A percentile compares a stretch with the other conserved stretches of the same genome.
Evolutionary conservation across 2,113 vertebrate species (phyloP).

Genomic region (Etia nguti): DNA sequence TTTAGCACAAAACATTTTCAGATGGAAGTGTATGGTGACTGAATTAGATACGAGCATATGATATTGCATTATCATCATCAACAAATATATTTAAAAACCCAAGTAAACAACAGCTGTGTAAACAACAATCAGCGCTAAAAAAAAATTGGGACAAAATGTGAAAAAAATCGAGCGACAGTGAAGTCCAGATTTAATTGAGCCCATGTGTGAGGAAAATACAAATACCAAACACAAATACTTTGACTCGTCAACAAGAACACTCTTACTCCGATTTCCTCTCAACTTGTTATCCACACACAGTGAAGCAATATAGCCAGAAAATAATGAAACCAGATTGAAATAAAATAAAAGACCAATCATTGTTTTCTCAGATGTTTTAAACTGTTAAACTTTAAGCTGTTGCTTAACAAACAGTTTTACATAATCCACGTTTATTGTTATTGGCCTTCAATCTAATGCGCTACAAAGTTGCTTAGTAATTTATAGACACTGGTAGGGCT

Average conservation of each 20-base stretch:
- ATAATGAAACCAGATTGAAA: not conserved
- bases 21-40: not conserved
- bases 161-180: not conserved
- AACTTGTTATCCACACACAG: not conserved
- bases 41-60: not conserved
- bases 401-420: not conserved
- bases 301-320: not conserved
- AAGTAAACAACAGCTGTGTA: not conserved
- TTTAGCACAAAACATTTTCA: accelerated
- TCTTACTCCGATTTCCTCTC: not conserved
- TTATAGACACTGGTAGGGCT: not conserved
- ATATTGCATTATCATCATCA: not conserved
- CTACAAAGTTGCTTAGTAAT: not conserved
- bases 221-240: not conserved
- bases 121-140: not conserved
- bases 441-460: not conserved
- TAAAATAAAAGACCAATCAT: not conserved
- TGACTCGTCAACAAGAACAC: not conserved
- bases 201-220: not conserved
- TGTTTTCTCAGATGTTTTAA: not conserved
- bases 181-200: not conserved
- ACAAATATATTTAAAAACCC: not conserved
- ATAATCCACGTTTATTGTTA: not conserved
- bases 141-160: not conserved
- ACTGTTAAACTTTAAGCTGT: not conserved